Conservation (phyloP, 2,113 vertebrate genomes). For the Pluvialis apricaria region DNA sequence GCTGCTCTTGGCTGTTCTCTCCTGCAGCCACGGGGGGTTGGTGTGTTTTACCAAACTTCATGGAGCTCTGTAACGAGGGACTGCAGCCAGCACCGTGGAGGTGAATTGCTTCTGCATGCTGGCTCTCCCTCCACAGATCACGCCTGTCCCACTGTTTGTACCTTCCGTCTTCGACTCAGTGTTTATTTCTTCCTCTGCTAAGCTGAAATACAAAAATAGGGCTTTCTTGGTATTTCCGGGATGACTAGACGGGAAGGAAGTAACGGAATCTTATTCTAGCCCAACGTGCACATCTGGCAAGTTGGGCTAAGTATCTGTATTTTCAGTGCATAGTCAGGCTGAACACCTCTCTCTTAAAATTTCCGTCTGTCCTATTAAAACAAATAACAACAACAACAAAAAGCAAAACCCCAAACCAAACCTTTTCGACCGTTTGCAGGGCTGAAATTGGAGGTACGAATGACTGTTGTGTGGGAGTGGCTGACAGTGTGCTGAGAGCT, state of each 20-base stretch:
- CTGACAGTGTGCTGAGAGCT: not conserved
- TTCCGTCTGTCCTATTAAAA: not conserved
- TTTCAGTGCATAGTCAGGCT: not conserved
- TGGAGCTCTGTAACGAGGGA: not conserved
- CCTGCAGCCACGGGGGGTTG: not conserved
- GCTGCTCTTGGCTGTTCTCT: not conserved
- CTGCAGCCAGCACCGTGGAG: not conserved
- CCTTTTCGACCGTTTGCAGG: not conserved
- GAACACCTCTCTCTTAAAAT: not conserved
- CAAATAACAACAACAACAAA: not conserved
- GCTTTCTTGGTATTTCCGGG: not conserved
- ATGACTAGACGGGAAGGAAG: not conserved
- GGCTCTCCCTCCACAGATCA: not conserved
- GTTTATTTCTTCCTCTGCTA: not conserved
- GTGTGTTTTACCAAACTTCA: not conserved
- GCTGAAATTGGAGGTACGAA: not conserved
- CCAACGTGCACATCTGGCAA: not conserved
- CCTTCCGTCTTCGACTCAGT: not conserved
- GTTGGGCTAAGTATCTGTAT: not conserved
- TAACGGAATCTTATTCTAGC: not conserved
- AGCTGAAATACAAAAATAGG: not conserved
- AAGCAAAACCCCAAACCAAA: not conserved
- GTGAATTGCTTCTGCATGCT: not conserved
- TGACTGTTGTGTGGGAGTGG: not conserved
- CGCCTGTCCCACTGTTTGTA: not conserved